Evolutionary conservation across 2,888 invertebrate species (phyloP), one percentile per base, ranked within the genome.

Genomic region (Andrena haemorrhoa): DNA sequence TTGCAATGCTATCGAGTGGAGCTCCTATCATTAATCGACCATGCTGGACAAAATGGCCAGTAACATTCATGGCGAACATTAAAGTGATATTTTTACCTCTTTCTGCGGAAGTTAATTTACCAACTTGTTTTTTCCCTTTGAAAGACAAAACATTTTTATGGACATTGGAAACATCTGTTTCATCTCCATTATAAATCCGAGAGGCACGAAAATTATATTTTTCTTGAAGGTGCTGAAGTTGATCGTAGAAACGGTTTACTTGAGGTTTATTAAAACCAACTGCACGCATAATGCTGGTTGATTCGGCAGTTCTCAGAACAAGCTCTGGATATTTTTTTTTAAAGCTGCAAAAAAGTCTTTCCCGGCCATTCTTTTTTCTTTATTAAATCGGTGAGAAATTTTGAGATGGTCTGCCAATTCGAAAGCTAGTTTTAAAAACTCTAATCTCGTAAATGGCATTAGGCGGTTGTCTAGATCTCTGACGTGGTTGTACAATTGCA

Each of bases 81-180:
- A 89, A 33, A 0, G 90, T 90, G 7, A 90, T 79, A 26, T 79
- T 84, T 35, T 74, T 5, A 61, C 88, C 88, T 51, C 86, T 58
- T 75, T 88, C 86, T 41, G 71, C 77, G n/a, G 86, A 86, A 10
- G 87, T 83, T 12, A 90, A 31, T 29, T 83, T 84, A 29, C 88
- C 85, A 41, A 89, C 85, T 75, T 88, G 86, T 2, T 41, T 70
- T 71, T 84, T 77, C 4, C 76, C 79, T 82, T 85, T 86, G 1
- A 47, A 1, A n/a, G 79, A 60, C 1, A 85, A 56, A n/a, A n/a
- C n/a, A n/a, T n/a, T n/a, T n/a, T n/a, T n/a, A n/a, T n/a, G n/a
- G n/a, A n/a, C n/a, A n/a, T n/a, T n/a, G n/a, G n/a, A n/a, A n/a
- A n/a, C n/a, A n/a, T n/a, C n/a, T n/a, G n/a, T n/a, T n/a, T n/a